Evolutionary conservation across 2,797 vertebrate genomes (phyloP), one percentile per base, ranked within the genome.

Genomic region (Eulemur coronatus): DNA sequence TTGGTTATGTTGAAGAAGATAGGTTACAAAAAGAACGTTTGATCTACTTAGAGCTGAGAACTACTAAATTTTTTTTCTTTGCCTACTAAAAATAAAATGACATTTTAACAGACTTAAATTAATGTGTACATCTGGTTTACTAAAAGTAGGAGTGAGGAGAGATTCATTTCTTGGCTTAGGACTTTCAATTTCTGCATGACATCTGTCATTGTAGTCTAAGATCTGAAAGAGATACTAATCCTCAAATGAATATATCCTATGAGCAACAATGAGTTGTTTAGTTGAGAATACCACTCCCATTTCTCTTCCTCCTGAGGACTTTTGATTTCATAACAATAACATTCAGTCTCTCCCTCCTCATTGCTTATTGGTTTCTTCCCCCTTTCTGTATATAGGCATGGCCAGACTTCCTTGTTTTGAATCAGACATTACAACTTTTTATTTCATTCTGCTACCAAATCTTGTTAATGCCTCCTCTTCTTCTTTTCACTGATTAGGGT

Each of bases 41-140:
- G 41, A 61, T 73, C 41, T 80, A 17, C 38, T 52, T 89, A 80
- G 43, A 48, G 11, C 30, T 38, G 86, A 89, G 67, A 28, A 86
- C 28, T 61, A 84, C 48, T 52, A 22, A 81, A 41, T 9, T 33
- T 3, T 59, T 35, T 78, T 76, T 38, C 20, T 61, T 88, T 96
- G 41, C 75, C 67, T 92, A 78, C 38, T 91, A 78, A 96, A 89
- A 89, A 43, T 82, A 75, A 84, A 61, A 69, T 46, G 41, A 70
- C 9, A 48, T 38, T 59, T 84, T 41, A 82, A 89, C 8, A 28
- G 43, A 89, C 15, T 82, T 91, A 72, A 50, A 61, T 57, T 94
- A 82, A 52, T 89, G 43, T 90, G 33, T 84, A 91, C n/a, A 50
- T 76, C 46, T 88, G 84, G n/a, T 79, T 92, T 72, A 59, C 70